phyloP scores from a whole-genome alignment of 1,140 invertebrate genomes.

The Ooceraea biroi region DNA sequence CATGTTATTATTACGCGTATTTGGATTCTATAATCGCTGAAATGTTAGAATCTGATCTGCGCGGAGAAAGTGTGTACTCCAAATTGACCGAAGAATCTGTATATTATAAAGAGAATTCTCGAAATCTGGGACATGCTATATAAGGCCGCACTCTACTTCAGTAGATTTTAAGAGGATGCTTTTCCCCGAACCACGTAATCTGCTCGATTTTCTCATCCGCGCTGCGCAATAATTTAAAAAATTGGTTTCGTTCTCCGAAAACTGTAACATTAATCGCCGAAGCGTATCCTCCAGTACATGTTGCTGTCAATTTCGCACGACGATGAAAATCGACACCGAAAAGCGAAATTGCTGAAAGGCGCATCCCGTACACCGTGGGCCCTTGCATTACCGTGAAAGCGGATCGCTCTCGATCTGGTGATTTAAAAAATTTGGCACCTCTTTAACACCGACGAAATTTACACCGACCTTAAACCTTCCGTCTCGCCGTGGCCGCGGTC shows the following conservation, averaged over 20 bases:
- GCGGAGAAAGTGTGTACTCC: no score
- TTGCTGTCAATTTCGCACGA: not conserved
- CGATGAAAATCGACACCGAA: slow-evolving; percentile 14
- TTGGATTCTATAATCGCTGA: no score
- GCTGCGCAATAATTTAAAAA: slow-evolving; percentile 31
- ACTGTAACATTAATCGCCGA: not conserved
- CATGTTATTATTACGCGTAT: no score
- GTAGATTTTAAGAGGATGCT: not conserved
- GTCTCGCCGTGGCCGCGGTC: slow-evolving; percentile 23
- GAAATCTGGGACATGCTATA: not conserved
- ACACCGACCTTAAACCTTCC: slow-evolving; percentile 68
- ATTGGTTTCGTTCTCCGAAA: not conserved
- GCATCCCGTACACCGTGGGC: slow-evolving; percentile 12
- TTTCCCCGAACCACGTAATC: not conserved
- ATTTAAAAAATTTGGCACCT: slow-evolving; percentile 78
- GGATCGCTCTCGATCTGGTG: slow-evolving; percentile 47
- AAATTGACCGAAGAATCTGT: not conserved
- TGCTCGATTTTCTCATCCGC: not conserved
- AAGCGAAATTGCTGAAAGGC: slow-evolving; percentile 18
- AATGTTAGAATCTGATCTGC: no score
- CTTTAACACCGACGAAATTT: slow-evolving; percentile 76
- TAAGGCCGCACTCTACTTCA: no score
- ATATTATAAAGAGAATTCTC: not conserved
- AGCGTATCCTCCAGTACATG: not conserved
- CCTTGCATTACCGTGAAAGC: slow-evolving; percentile 67